Conservation (phyloP, 2,113 vertebrate genomes). For the Rissa tridactyla region DNA sequence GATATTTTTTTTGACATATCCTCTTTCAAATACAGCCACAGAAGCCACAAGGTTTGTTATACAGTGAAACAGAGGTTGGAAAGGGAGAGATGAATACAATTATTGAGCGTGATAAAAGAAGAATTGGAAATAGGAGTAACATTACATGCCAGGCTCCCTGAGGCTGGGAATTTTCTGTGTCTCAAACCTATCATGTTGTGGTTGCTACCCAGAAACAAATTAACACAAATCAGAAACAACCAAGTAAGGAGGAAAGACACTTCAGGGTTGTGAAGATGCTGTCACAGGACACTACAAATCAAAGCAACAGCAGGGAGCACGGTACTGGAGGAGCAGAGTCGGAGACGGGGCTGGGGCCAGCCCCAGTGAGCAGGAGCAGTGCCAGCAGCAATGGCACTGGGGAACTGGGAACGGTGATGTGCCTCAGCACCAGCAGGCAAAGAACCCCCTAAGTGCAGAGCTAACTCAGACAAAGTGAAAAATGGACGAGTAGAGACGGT, state of each 20-base stretch:
- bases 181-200: background rate
- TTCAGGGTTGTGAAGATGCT: background rate
- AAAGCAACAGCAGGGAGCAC: background rate
- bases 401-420: background rate
- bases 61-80: background rate
- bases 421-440: background rate
- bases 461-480: background rate
- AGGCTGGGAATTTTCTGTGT: background rate
- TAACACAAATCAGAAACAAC: background rate
- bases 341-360: background rate
- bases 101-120: background rate
- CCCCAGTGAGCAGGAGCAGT: background rate
- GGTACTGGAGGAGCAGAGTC: background rate
- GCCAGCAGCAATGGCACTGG: background rate
- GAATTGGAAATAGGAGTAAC: background rate
- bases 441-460: background rate
- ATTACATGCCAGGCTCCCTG: background rate
- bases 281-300: background rate
- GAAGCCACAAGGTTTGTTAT: background rate
- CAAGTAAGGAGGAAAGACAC: background rate
- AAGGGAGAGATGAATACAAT: background rate
- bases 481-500: background rate
- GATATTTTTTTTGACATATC: background rate
- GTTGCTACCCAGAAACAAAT: background rate
- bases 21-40: background rate